Evolutionary conservation across 2,888 invertebrate species (phyloP).

Genomic region (Thalpophila matura): DNA sequence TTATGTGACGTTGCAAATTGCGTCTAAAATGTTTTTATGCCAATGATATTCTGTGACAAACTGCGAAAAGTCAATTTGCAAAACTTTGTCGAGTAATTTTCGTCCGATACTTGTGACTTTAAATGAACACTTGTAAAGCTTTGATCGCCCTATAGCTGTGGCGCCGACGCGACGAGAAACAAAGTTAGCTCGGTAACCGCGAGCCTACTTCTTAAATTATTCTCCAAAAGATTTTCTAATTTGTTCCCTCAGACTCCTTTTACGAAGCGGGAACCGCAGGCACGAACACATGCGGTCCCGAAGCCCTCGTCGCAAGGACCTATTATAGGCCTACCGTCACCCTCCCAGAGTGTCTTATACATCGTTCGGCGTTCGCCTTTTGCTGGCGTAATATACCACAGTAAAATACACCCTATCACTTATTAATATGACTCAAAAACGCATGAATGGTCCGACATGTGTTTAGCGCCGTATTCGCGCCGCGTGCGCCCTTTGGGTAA

Average conservation of each 20-base stretch:
- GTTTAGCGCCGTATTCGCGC: constrained; percentile 79
- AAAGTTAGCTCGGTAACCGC: constrained; percentile 79
- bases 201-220: constrained; percentile 87
- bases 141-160: constrained; percentile 67
- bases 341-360: constrained; percentile 79
- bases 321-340: constrained; percentile 81
- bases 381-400: constrained; percentile 63
- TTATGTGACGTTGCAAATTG: no score
- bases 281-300: constrained; percentile 77
- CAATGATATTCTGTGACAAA: background rate
- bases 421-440: constrained; percentile 82
- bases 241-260: constrained; percentile 82
- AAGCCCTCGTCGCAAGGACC: constrained; percentile 66
- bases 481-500: constrained; percentile 89
- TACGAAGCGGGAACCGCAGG: constrained; percentile 75
- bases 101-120: constrained; percentile 69
- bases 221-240: constrained; percentile 90
- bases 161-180: constrained; percentile 69
- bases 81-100: constrained; percentile 24
- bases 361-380: constrained; percentile 75
- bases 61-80: constrained; percentile 19
- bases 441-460: constrained; percentile 70
- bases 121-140: constrained; percentile 72
- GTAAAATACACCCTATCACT: constrained; percentile 81
- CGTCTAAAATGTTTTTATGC: background rate